Evolutionary conservation across 2,888 invertebrate species (phyloP).

Genomic region (Epistrophella euchroma): DNA sequence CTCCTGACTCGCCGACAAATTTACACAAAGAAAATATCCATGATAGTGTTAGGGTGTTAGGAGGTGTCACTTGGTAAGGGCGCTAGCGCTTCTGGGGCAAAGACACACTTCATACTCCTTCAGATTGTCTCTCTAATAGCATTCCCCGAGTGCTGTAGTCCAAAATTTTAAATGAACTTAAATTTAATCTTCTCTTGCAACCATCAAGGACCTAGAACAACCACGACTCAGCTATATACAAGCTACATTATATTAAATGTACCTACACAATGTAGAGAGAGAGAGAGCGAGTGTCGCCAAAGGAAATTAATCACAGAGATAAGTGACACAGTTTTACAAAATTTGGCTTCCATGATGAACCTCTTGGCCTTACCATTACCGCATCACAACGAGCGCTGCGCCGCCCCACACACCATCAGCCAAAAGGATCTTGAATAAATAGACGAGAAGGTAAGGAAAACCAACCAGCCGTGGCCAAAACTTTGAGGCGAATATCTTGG

Average conservation of each 20-base stretch:
- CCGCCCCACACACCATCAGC: not conserved
- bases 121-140: slow-evolving; percentile 27
- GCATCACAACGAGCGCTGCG: not conserved
- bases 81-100: not conserved
- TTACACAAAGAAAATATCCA: slow-evolving; percentile 50
- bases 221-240: slow-evolving; percentile 29
- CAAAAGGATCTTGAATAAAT: slow-evolving; percentile 46
- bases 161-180: slow-evolving; percentile 70
- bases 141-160: not conserved
- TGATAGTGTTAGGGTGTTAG: slow-evolving; percentile 7
- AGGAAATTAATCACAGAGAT: slow-evolving; percentile 78
- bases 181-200: slow-evolving; percentile 76
- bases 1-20: slow-evolving; percentile 50
- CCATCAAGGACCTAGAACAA: slow-evolving; percentile 53
- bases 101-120: slow-evolving; percentile 34
- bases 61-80: slow-evolving; percentile 14
- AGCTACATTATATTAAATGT: not conserved
- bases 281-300: slow-evolving; percentile 47
- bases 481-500: slow-evolving; percentile 75
- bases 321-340: slow-evolving; percentile 75
- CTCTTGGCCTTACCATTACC: not conserved
- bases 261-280: not conserved
- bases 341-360: slow-evolving; percentile 62
- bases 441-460: slow-evolving; percentile 41
- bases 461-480: slow-evolving; percentile 69